A percentile compares a stretch with the other conserved stretches of the same genome.
These are phyloP conservation scores for Hyperoplus lanceolatus DNA, from an alignment of 2,797 vertebrate species.

Conservation along the genomic window DNA sequence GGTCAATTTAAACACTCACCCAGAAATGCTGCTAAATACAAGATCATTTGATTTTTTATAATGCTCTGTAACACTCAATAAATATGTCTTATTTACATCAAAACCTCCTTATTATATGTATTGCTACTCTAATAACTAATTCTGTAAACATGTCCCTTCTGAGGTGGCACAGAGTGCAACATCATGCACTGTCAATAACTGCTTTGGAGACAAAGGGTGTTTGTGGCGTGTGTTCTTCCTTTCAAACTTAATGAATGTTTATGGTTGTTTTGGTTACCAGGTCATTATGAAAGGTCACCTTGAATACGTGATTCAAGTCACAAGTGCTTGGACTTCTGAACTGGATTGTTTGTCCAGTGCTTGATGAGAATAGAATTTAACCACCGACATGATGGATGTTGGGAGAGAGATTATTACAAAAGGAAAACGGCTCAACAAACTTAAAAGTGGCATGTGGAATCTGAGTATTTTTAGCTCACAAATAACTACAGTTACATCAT, in stretches of 20 bases:
- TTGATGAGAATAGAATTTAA: constrained; percentile 50
- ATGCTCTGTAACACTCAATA: constrained; percentile 5
- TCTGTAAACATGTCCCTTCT: constrained; percentile 29
- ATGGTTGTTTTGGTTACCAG: constrained; percentile 75
- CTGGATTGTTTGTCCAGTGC: constrained; percentile 47
- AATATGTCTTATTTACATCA: constrained; percentile 7
- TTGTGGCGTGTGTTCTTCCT: constrained; percentile 40
- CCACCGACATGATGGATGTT: constrained; percentile 59
- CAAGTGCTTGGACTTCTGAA: constrained; percentile 57
- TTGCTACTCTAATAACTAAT: constrained; percentile 19
- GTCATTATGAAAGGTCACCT: constrained; percentile 63
- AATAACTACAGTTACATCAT: constrained; percentile 9
- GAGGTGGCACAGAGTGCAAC: constrained; percentile 33
- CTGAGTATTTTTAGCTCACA: constrained; percentile 58
- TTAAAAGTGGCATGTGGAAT: constrained; percentile 54
- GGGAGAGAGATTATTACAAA: constrained; percentile 63
- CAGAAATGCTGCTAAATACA: constrained; percentile 11
- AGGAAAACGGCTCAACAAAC: constrained; percentile 68
- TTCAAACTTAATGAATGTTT: constrained; percentile 63
- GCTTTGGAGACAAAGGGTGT: constrained; percentile 40
- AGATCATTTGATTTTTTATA: not conserved
- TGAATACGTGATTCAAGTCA: constrained; percentile 64
- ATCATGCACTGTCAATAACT: constrained; percentile 68
- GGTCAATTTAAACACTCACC: constrained; percentile 73
- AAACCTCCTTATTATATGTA: constrained; percentile 2